Conservation (phyloP, 2,797 vertebrate species). For the Sebastes trivittatus region DNA sequence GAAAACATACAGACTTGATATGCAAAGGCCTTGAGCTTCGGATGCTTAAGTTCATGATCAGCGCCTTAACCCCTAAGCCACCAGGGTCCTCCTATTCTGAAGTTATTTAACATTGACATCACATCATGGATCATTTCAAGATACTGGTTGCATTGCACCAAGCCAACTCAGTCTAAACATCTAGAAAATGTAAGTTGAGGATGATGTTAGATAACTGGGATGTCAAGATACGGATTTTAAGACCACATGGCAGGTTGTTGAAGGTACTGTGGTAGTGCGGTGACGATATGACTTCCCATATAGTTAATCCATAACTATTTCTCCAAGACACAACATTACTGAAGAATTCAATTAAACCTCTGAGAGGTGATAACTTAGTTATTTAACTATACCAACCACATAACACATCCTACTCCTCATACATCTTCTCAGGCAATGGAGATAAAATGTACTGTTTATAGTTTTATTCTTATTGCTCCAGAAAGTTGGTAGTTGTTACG, state of each 20-base stretch:
- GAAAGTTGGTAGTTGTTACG: not conserved
- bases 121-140: not conserved
- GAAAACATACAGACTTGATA: too few species aligned
- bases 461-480: not conserved
- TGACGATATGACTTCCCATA: too few species aligned
- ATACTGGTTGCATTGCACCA: not conserved
- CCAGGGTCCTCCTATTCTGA: not conserved
- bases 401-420: not conserved
- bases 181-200: not conserved
- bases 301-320: not conserved
- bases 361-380: not conserved
- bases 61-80: not conserved
- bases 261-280: too few species aligned
- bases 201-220: not conserved
- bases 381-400: not conserved
- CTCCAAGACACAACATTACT: not conserved
- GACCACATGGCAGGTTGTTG: not conserved
- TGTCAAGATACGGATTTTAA: not conserved
- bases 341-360: not conserved
- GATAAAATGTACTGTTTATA: not conserved
- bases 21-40: too few species aligned
- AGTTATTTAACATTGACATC: not conserved
- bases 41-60: not conserved
- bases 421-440: slow-evolving; percentile 5
- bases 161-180: not conserved